A percentile compares a stretch with the other conserved stretches of the same genome.
phyloP scores from a whole-genome alignment of 1,140 invertebrate genomes.

The Cylas formicarius region DNA sequence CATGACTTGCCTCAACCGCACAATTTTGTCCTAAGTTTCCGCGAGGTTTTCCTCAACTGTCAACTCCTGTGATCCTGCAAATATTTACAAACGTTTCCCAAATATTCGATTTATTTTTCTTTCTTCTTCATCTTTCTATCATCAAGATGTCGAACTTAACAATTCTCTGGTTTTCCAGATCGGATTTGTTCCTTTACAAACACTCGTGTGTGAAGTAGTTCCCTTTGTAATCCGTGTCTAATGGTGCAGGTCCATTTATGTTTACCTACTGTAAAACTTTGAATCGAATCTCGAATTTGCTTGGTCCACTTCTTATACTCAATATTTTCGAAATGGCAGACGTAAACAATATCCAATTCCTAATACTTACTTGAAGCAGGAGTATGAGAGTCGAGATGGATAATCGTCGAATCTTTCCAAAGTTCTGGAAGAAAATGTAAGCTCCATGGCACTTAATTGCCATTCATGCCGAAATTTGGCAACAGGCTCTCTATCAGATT shows the following conservation, averaged over 20 bases:
- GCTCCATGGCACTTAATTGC: too few species aligned
- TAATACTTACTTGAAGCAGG: conserved; percentile 62
- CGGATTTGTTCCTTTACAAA: conserved; percentile 52
- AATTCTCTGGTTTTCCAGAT: conserved; percentile 50
- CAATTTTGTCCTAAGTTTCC: conserved; percentile 40
- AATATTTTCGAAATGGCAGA: conserved; percentile 71
- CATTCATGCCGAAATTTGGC: too few species aligned
- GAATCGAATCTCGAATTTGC: conserved; percentile 65
- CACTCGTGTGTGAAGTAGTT: conserved; percentile 80
- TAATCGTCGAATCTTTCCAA: conserved; percentile 62
- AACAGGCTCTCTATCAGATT: too few species aligned
- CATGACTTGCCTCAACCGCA: conserved; percentile 45
- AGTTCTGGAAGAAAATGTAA: too few species aligned
- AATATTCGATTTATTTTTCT: conserved; percentile 52
- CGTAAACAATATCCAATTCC: conserved; percentile 93
- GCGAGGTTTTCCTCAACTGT: conserved; percentile 22
- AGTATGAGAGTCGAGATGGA: conserved; percentile 86
- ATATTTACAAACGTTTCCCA: conserved; percentile 55
- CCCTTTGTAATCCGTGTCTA: conserved; percentile 59
- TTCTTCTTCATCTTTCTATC: conserved; percentile 44
- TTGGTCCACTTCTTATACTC: conserved; percentile 85
- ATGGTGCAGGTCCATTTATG: conserved; percentile 55
- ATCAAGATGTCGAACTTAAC: conserved; percentile 59
- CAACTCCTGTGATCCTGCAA: conserved; percentile 51
- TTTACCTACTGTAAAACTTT: conserved; percentile 67